A percentile compares a stretch with the other conserved stretches of the same genome.
phyloP scores from a whole-genome alignment of 2,113 vertebrate species.

The Alexandromys fortis region DNA sequence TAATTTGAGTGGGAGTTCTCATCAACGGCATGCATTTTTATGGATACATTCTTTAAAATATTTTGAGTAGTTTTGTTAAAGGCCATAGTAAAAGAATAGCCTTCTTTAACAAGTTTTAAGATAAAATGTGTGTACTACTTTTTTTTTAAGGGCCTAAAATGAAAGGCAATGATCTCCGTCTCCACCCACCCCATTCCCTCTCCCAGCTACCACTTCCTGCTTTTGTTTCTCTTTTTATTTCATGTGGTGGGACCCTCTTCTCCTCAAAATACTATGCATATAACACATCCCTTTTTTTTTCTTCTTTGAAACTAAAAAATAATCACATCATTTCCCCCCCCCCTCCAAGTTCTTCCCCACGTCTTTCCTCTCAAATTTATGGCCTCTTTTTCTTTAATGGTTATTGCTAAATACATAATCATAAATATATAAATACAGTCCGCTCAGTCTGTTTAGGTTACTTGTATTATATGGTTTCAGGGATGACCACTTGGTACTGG shows the following conservation, averaged over 20 bases:
- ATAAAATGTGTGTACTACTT: no score
- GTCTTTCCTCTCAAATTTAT: background rate
- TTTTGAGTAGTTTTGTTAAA: background rate
- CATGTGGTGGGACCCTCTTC: slow-evolving; percentile 12
- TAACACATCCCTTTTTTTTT: background rate
- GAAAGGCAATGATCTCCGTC: background rate
- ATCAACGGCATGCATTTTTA: background rate
- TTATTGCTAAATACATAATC: background rate
- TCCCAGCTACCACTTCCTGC: slow-evolving; percentile 39
- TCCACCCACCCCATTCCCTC: background rate
- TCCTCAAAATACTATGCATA: slow-evolving; percentile 1
- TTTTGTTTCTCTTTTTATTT: slow-evolving; percentile 67
- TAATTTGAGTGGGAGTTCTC: background rate
- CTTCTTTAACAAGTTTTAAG: background rate
- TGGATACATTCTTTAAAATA: background rate
- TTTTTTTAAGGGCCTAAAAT: slow-evolving; percentile 32
- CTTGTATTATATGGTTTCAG: background rate
- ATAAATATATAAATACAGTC: background rate
- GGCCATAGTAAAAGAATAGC: background rate
- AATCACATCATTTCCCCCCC: background rate
- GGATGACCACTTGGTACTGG: background rate
- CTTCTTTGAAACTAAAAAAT: background rate
- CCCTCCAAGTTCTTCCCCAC: background rate
- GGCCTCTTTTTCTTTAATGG: background rate
- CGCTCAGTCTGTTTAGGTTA: background rate